phyloP scores from a whole-genome alignment of 2,113 vertebrate species.

The Cyanoderma ruficeps region DNA sequence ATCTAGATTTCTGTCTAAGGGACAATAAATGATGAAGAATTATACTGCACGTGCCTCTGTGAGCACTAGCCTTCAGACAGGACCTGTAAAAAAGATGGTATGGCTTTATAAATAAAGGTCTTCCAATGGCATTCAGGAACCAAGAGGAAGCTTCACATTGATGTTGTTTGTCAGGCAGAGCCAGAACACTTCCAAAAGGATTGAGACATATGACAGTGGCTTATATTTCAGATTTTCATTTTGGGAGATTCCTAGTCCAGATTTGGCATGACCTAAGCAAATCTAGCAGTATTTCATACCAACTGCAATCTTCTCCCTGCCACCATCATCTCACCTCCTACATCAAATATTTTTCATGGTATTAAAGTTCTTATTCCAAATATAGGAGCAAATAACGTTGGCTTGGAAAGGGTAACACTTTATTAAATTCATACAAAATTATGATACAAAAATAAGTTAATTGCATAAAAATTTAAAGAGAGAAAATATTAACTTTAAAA shows the following conservation, averaged over 20 bases:
- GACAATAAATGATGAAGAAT: neutral
- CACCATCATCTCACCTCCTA: neutral
- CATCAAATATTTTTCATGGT: neutral
- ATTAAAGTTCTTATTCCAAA: neutral
- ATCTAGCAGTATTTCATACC: neutral
- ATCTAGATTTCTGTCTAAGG: neutral
- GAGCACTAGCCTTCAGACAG: neutral
- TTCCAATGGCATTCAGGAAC: neutral
- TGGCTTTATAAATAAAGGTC: neutral
- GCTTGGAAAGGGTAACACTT: neutral
- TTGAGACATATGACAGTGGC: neutral
- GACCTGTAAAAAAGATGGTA: neutral
- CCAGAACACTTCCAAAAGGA: neutral
- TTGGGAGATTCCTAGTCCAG: neutral
- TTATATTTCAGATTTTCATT: neutral
- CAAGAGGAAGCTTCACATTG: neutral
- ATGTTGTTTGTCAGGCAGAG: neutral
- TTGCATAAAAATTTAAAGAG: neutral
- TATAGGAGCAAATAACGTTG: neutral
- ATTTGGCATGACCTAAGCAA: neutral
- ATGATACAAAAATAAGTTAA: constrained; percentile 15
- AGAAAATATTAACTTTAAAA: neutral
- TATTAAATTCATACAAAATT: neutral
- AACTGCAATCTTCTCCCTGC: neutral
- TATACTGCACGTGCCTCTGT: neutral